These are phyloP conservation scores for Lepus timidus DNA, from an alignment of 2,113 vertebrate species.

Conservation along the genomic window DNA sequence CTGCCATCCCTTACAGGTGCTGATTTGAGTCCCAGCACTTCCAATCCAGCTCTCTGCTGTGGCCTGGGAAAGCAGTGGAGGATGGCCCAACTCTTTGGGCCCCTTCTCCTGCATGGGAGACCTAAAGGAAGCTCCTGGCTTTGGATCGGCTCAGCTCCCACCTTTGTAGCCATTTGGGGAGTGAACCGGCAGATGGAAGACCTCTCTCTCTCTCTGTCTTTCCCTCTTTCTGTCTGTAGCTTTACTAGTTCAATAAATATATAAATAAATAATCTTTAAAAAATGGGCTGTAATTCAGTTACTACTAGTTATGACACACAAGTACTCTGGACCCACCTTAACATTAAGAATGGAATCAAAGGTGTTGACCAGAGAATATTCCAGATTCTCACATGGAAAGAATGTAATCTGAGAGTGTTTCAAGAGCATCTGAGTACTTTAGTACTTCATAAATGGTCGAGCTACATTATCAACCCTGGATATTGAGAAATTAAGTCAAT, in stretches of 20 bases:
- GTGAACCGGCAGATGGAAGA: too few species aligned
- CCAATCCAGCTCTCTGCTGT: too few species aligned
- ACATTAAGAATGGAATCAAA: slow-evolving; percentile 51
- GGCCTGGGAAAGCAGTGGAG: too few species aligned
- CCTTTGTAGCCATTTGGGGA: too few species aligned
- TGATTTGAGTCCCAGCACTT: neutral
- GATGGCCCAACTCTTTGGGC: too few species aligned
- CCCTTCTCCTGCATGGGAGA: too few species aligned
- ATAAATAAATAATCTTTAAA: slow-evolving; percentile 6
- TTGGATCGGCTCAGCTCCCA: too few species aligned
- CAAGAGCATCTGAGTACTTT: slow-evolving; percentile 64
- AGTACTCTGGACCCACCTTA: slow-evolving; percentile 6
- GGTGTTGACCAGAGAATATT: slow-evolving; percentile 64
- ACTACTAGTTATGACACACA: slow-evolving; percentile 30
- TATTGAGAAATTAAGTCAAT: slow-evolving; percentile 58
- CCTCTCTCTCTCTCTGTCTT: too few species aligned
- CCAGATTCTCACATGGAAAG: slow-evolving; percentile 44
- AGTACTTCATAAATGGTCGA: slow-evolving; percentile 2
- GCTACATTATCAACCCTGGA: slow-evolving; percentile 24
- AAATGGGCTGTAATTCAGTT: slow-evolving; percentile 74
- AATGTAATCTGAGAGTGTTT: slow-evolving; percentile 67
- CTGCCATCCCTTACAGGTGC: too few species aligned
- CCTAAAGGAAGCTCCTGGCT: too few species aligned
- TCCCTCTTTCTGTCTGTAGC: too few species aligned
- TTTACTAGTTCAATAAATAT: too few species aligned